A percentile compares a stretch with the other conserved stretches of the same genome.
These are phyloP conservation scores for Tachysurus vachellii DNA, from an alignment of 2,113 vertebrate genomes.

Conservation along the genomic window DNA sequence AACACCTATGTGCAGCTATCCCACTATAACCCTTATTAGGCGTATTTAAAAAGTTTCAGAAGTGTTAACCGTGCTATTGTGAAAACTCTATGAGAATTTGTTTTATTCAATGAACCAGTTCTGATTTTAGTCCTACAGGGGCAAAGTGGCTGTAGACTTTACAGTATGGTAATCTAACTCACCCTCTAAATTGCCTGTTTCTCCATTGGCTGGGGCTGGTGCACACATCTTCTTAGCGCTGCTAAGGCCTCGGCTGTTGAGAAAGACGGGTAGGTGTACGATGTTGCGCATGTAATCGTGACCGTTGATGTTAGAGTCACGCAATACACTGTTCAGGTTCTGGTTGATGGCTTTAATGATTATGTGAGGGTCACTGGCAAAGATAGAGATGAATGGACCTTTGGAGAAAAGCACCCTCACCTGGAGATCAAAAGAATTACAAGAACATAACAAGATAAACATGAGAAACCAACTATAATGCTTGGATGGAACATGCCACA, in stretches of 20 bases:
- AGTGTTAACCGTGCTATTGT: background rate
- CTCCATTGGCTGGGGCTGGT: constrained; percentile 80
- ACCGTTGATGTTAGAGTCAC: constrained; percentile 99
- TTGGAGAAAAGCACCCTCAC: constrained; percentile 96
- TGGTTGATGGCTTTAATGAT: constrained; percentile 99
- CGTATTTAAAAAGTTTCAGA: background rate
- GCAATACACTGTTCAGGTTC: constrained; percentile 95
- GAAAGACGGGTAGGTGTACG: constrained; percentile 94
- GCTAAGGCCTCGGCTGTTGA: constrained; percentile 96
- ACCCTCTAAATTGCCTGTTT: constrained; percentile 76
- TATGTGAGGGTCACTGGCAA: constrained; percentile 97
- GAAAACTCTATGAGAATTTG: background rate
- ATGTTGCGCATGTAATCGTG: constrained; percentile 99
- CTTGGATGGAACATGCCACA: background rate
- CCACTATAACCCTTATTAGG: background rate
- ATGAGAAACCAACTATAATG: background rate
- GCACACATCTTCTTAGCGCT: constrained; percentile 83
- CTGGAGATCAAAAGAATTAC: constrained; percentile 65
- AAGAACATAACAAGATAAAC: background rate
- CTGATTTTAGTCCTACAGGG: background rate
- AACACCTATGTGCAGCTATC: background rate
- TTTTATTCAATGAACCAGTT: background rate
- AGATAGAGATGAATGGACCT: constrained; percentile 96
- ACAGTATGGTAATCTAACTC: background rate
- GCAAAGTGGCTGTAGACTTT: background rate